phyloP scores from a whole-genome alignment of 2,888 invertebrate species.

The Pegoplata infirma region DNA sequence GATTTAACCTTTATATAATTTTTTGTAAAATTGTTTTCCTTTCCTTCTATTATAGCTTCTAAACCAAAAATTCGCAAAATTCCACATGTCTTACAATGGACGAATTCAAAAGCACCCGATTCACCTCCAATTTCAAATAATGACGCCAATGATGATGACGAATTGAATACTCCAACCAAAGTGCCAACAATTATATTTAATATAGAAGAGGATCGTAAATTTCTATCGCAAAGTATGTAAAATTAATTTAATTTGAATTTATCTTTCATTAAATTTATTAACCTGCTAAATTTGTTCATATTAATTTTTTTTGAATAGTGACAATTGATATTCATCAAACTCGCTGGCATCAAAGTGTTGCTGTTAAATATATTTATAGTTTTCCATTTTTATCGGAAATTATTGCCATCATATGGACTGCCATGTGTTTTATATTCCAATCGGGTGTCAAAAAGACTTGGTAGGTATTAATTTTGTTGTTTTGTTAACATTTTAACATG shows the following conservation, averaged over 20 bases:
- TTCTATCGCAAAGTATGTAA: conserved; percentile 68
- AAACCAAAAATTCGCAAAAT: conserved; percentile 68
- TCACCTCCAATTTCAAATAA: conserved; percentile 36
- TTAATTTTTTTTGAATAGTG: conserved; percentile 64
- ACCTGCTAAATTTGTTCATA: neutral
- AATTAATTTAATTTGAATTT: neutral
- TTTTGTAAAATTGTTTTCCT: neutral
- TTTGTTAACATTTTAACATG: neutral
- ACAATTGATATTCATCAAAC: conserved; percentile 71
- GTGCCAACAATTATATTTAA: conserved; percentile 66
- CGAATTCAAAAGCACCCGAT: conserved; percentile 54
- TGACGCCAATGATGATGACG: conserved; percentile 28
- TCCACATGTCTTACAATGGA: conserved; percentile 68
- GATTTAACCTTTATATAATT: neutral
- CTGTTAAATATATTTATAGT: conserved; percentile 72
- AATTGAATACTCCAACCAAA: conserved; percentile 37
- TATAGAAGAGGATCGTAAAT: conserved; percentile 69
- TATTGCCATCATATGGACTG: conserved; percentile 74
- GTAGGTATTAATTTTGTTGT: conserved; percentile 63
- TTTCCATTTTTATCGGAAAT: conserved; percentile 74
- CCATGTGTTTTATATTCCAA: conserved; percentile 74
- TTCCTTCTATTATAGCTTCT: conserved; percentile 65
- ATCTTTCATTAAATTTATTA: conserved; percentile 8
- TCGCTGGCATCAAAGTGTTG: conserved; percentile 67
- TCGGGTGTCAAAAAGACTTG: conserved; percentile 73